Evolutionary conservation across 2,113 vertebrate genomes (phyloP), one percentile per base, ranked within the genome.

Genomic region (Verasper variegatus): DNA sequence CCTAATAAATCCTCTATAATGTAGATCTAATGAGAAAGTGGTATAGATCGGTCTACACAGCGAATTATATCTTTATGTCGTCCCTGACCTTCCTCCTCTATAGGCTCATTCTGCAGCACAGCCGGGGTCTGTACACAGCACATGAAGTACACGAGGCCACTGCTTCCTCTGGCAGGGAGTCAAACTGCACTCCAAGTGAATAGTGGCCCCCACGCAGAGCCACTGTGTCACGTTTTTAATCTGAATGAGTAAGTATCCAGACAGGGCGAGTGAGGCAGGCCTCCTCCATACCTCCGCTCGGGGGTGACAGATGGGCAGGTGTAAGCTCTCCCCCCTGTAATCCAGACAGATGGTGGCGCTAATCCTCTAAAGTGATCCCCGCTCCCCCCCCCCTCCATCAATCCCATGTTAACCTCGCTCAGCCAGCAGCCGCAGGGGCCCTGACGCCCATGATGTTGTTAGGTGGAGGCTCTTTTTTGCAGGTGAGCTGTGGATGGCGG

Each of bases 361-460:
- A 91, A 91, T 92, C 90, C 78, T 55, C 62, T 84, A 80, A 86
- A 86, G 85, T 83, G 77, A 85, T 81, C 9, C 35, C 9, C n/a
- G n/a, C n/a, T n/a, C n/a, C 81, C 61, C 74, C 80, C 76, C 31
- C 40, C 56, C 72, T 27, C 74, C 31, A 52, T 57, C 72, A 37
- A 18, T 14, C 26, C 42, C 58, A 24, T 31, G 54, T 65, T 71
- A 7, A 62, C 47, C 82, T 68, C 52, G 12, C 37, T 3, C 51
- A 59, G 67, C 4, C 18, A 37, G 31, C 21, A 1, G 21, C 42
- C 0, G 18, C 26, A 51, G 52, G 47, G 47, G 45, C 45, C 45
- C 12, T 47, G 45, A 47, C 3, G 14, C 45, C 9, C 35, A 10
- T 37, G 35, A 37, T 37, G 35, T 37, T 10, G 9, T 10, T 10